phyloP scores from a whole-genome alignment of 2,888 invertebrate species.

The Sminthurides aquaticus region DNA sequence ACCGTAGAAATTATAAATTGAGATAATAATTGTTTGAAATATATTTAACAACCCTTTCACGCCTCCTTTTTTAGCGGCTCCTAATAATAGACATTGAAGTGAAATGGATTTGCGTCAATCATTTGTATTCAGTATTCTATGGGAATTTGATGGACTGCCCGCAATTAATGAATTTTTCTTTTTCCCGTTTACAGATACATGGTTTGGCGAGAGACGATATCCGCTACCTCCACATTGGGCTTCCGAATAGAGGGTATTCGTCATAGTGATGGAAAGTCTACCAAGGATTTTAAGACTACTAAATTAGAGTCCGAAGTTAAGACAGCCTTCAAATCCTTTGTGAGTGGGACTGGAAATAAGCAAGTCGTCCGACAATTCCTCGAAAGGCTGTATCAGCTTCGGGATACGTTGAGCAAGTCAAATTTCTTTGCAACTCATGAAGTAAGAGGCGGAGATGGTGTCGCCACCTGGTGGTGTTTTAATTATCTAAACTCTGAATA shows the following conservation, averaged over 20 bases:
- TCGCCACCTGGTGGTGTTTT: too few relatives aligned
- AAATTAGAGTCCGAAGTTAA: slow-evolving; percentile 69
- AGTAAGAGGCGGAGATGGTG: slow-evolving; percentile 49
- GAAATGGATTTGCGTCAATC: too few relatives aligned
- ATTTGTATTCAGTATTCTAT: too few relatives aligned
- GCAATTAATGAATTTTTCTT: background rate
- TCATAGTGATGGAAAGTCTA: slow-evolving; percentile 77
- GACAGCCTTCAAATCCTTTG: slow-evolving; percentile 72
- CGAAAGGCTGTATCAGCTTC: slow-evolving; percentile 68
- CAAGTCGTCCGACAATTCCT: slow-evolving; percentile 67
- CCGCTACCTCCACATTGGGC: slow-evolving; percentile 91
- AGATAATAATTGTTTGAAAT: too few relatives aligned
- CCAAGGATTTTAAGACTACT: slow-evolving; percentile 92
- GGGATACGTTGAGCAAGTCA: slow-evolving; percentile 72
- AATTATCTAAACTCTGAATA: too few relatives aligned
- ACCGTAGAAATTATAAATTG: too few relatives aligned
- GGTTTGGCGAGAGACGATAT: slow-evolving; percentile 94
- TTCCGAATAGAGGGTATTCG: slow-evolving; percentile 86
- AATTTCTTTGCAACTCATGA: slow-evolving; percentile 88
- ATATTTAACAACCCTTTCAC: too few relatives aligned
- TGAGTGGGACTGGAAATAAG: slow-evolving; percentile 59
- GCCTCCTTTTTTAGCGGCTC: too few relatives aligned
- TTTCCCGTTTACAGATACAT: slow-evolving; percentile 55
- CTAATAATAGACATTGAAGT: too few relatives aligned
- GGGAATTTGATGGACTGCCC: too few relatives aligned